Conservation (phyloP, 2,797 vertebrate species). For the Liparis tanakae region DNA sequence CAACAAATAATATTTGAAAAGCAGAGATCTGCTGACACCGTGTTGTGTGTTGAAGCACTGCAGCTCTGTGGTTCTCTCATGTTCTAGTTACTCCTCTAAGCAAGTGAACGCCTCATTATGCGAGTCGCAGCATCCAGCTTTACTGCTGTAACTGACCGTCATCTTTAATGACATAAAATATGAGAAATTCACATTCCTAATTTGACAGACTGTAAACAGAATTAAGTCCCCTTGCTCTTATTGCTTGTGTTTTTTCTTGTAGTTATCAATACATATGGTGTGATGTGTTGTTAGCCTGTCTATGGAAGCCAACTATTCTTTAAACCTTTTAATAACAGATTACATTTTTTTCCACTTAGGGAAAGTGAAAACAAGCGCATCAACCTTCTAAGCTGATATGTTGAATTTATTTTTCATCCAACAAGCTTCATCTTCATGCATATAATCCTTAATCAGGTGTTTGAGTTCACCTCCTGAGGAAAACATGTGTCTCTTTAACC, state of each 20-base stretch:
- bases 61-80: slow-evolving; percentile 20
- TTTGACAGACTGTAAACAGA: background rate
- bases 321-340: background rate
- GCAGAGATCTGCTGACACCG: slow-evolving; percentile 51
- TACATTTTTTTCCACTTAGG: background rate
- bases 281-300: background rate
- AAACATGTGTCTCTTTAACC: too few species aligned
- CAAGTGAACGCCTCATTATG: too few species aligned
- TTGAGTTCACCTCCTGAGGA: too few species aligned
- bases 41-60: slow-evolving; percentile 46
- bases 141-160: background rate
- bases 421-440: too few species aligned
- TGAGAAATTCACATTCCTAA: background rate
- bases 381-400: background rate
- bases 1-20: background rate
- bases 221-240: background rate
- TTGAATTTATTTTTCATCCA: too few species aligned
- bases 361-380: background rate
- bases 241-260: background rate
- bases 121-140: slow-evolving; percentile 10
- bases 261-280: background rate
- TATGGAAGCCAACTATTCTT: background rate
- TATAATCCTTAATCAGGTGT: too few species aligned
- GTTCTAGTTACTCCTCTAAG: background rate
- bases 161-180: background rate